These are phyloP conservation scores for Xestia sexstrigata DNA, from an alignment of 2,888 invertebrate species.

Conservation along the genomic window DNA sequence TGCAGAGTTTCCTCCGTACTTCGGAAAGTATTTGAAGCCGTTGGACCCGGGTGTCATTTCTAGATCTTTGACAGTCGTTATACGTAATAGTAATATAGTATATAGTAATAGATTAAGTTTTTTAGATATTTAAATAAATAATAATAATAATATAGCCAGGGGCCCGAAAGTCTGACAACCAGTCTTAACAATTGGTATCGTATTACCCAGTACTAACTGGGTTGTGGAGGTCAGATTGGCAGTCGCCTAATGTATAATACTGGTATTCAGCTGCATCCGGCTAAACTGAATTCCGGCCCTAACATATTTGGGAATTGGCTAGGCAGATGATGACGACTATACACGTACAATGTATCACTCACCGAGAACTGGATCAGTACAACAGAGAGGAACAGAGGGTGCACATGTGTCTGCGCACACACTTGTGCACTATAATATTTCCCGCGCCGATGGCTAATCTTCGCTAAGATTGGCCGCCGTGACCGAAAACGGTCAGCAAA, in stretches of 20 bases:
- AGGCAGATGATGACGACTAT: neutral
- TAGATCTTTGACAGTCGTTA: neutral
- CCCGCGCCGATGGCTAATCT: too few species aligned
- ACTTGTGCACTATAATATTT: too few species aligned
- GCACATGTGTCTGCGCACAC: too few species aligned
- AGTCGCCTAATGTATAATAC: neutral
- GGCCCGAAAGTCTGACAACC: neutral
- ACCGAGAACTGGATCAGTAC: too few species aligned
- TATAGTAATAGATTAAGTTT: too few species aligned
- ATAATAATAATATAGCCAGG: too few species aligned
- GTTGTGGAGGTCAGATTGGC: neutral
- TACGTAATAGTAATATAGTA: too few species aligned
- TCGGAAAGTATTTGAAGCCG: neutral
- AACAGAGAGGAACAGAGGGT: too few species aligned
- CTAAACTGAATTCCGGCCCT: neutral
- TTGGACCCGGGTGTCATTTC: neutral
- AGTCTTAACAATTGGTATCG: neutral
- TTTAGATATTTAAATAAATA: too few species aligned
- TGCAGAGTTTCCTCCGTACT: neutral
- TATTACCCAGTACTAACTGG: neutral
- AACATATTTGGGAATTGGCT: neutral
- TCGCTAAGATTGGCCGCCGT: too few species aligned
- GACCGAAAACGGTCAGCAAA: too few species aligned
- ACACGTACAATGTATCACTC: neutral
- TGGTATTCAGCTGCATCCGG: neutral